These are phyloP conservation scores for Falco berigora DNA, from an alignment of 2,797 vertebrate genomes.

Conservation along the genomic window DNA sequence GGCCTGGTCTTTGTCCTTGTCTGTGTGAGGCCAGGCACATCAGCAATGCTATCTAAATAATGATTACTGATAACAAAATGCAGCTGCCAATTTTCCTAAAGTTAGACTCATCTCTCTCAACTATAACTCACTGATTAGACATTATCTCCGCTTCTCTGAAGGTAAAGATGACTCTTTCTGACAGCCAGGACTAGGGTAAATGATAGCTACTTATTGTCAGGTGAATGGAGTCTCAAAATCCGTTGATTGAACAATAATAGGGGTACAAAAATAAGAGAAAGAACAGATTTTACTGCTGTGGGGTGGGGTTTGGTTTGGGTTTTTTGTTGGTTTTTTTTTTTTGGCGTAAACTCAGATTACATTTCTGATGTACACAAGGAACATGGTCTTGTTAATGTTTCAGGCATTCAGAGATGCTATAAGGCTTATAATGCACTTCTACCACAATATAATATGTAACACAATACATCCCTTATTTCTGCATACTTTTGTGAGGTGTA, in stretches of 20 bases:
- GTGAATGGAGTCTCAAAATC: slow-evolving; percentile 37
- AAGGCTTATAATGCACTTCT: not conserved
- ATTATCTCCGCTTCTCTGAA: slow-evolving; percentile 50
- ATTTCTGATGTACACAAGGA: slow-evolving; percentile 7
- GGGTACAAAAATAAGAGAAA: slow-evolving; percentile 24
- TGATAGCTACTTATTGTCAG: slow-evolving; percentile 42
- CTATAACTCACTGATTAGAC: slow-evolving; percentile 49
- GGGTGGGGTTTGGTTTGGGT: not conserved
- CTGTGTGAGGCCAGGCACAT: not conserved
- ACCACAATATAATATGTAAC: not conserved
- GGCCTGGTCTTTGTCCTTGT: slow-evolving; percentile 30
- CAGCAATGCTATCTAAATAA: slow-evolving; percentile 47
- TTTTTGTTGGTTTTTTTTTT: not conserved
- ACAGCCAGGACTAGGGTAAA: slow-evolving; percentile 22
- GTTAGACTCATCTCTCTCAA: slow-evolving; percentile 39
- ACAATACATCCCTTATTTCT: not conserved
- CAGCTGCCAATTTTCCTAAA: slow-evolving; percentile 57
- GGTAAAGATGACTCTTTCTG: slow-evolving; percentile 33
- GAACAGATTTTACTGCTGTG: not conserved
- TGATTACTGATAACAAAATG: slow-evolving; percentile 57
- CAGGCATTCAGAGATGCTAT: not conserved
- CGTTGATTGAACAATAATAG: slow-evolving; percentile 36
- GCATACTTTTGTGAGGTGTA: not conserved
- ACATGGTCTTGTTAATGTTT: not conserved
- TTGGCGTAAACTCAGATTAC: not conserved